Conservation (phyloP, 1,140 invertebrate species). For the Drosophila tani region DNA sequence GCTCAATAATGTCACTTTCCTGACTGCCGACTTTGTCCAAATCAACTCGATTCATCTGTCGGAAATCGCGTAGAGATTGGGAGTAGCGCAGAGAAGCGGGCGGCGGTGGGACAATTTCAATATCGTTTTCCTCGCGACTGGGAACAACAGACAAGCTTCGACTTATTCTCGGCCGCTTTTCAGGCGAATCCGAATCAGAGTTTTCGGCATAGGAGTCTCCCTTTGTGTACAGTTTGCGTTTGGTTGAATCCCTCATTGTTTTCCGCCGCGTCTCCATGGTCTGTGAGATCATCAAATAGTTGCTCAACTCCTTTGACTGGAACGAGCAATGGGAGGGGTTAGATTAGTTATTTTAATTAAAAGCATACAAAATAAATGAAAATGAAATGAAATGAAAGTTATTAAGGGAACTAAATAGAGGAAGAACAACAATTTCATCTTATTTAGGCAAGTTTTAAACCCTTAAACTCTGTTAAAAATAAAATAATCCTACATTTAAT, state of each 20-base stretch:
- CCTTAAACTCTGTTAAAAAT: too few species aligned
- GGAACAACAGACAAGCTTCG: neutral
- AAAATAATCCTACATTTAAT: too few species aligned
- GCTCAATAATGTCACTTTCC: neutral
- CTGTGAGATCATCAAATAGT: conserved; percentile 47
- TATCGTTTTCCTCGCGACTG: neutral
- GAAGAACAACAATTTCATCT: too few species aligned
- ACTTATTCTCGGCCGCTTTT: conserved; percentile 10
- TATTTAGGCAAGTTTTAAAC: too few species aligned
- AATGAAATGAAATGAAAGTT: too few species aligned
- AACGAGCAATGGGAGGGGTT: neutral
- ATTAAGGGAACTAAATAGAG: too few species aligned
- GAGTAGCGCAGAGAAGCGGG: conserved; percentile 49
- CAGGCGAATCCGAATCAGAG: neutral
- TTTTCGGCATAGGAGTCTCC: conserved; percentile 55
- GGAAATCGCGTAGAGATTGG: conserved; percentile 4
- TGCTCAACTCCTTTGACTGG: conserved; percentile 46
- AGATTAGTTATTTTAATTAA: neutral
- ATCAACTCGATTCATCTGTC: neutral
- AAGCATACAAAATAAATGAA: neutral
- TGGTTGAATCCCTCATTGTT: neutral
- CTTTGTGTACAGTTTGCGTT: conserved; percentile 66
- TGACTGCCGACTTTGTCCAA: neutral
- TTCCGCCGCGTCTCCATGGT: conserved; percentile 29
- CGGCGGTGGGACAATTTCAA: conserved; percentile 56